These are phyloP conservation scores for Catalaphyllia jardinei DNA, from an alignment of 64 coral and sea anemone genomes.

Conservation along the genomic window DNA sequence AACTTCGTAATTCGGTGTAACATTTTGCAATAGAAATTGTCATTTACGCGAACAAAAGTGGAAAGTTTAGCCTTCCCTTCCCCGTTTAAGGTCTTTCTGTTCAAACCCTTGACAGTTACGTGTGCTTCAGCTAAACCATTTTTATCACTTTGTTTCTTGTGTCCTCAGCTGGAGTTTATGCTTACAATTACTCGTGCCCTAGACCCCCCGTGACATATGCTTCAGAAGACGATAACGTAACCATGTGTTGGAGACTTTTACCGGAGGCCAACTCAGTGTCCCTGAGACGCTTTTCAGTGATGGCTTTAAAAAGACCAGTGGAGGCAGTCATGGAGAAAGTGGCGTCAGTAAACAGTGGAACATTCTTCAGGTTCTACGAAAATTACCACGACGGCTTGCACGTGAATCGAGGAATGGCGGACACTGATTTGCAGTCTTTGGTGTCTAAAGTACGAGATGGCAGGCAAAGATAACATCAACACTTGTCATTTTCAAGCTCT, in stretches of 20 bases:
- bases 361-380: not conserved
- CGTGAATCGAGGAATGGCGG: not conserved
- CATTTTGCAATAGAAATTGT: too few relatives aligned
- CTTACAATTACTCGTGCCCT: not conserved
- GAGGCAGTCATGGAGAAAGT: not conserved
- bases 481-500: slow-evolving; percentile 3
- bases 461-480: not conserved
- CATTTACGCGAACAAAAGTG: too few relatives aligned
- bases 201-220: slow-evolving; percentile 2
- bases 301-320: not conserved
- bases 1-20: too few relatives aligned
- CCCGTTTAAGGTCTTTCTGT: too few relatives aligned
- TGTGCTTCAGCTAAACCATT: not conserved
- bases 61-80: too few relatives aligned
- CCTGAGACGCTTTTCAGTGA: not conserved
- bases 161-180: not conserved
- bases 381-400: not conserved
- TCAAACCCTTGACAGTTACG: not conserved
- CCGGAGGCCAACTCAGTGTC: not conserved
- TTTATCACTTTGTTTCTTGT: not conserved
- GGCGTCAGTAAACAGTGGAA: not conserved
- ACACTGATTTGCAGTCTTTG: not conserved
- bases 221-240: slow-evolving; percentile 1
- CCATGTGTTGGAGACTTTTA: slow-evolving; percentile 10
- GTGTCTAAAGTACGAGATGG: not conserved